phyloP scores from a whole-genome alignment of 2,888 invertebrate species.

The Tenthredo scrophulariae region DNA sequence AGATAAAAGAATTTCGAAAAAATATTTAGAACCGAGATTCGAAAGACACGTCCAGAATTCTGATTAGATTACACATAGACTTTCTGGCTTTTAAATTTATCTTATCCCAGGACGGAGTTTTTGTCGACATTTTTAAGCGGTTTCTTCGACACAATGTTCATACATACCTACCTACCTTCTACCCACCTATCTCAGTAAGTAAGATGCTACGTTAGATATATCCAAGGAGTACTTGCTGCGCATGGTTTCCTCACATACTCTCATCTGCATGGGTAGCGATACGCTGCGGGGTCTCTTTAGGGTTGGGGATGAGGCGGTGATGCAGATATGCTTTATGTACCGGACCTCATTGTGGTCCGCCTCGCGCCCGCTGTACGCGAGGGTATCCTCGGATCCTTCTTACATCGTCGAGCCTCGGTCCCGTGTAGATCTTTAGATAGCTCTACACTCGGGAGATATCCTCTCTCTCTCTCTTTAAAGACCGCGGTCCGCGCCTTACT shows the following conservation, averaged over 20 bases:
- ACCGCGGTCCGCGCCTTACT: conserved; percentile 69
- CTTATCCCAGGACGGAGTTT: neutral
- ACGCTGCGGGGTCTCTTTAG: conserved; percentile 52
- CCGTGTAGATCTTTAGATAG: conserved; percentile 71
- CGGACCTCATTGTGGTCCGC: conserved; percentile 69
- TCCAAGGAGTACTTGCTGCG: neutral
- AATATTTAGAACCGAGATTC: neutral
- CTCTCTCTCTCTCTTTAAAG: conserved; percentile 57
- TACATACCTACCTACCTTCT: neutral
- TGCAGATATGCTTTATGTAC: conserved; percentile 76
- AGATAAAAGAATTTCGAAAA: neutral
- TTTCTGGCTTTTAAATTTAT: neutral
- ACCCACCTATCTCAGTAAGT: conserved; percentile 6
- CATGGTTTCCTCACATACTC: conserved; percentile 47
- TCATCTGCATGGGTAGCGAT: conserved; percentile 63
- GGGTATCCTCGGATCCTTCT: conserved; percentile 41
- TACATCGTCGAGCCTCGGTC: conserved; percentile 59
- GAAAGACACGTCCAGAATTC: neutral
- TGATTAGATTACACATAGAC: neutral
- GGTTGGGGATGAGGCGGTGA: conserved; percentile 57
- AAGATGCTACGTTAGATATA: conserved; percentile 30
- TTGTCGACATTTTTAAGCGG: neutral
- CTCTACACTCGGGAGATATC: conserved; percentile 43
- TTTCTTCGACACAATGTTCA: conserved; percentile 21
- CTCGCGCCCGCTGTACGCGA: conserved; percentile 56